Evolutionary conservation across 2,113 vertebrate species (phyloP), one percentile per base, ranked within the genome.

Genomic region (Cyanistes caeruleus): DNA sequence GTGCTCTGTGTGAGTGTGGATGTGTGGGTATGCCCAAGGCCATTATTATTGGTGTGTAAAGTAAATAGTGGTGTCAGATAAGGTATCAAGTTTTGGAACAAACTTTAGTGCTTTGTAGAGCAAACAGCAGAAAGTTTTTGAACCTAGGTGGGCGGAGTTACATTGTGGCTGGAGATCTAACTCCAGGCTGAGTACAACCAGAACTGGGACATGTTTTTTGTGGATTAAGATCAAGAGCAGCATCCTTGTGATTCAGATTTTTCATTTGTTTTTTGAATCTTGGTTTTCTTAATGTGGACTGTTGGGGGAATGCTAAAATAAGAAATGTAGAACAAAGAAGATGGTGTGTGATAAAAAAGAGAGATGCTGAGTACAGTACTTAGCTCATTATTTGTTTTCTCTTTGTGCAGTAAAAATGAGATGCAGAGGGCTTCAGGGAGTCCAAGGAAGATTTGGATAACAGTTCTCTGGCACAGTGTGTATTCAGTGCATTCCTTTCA

Each of bases 21-120:
- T 76, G 37, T 3, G 10, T 5, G 14, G 2, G 9, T 7, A 8
- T 78, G 60, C n/a, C 18, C 22, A 33, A 52, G 16, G 15, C 43
- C 8, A 0, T 60, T 72, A 9, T 16, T 69, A n/a, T 9, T 25
- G 13, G 19, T 74, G 20, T 52, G 31, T 59, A 24, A 77, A 72
- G 52, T 43, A 68, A 53, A 16, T 8, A 3, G 24, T 5, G 19
- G 0, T 86, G 46, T 67, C 52, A 72, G 59, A 28, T 48, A 5
- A 0, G 0, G 16, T 8, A 11, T 10, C 1, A 2, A 31, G 33
- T 83, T 85, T 74, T 68, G 67, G 46, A 86, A 56, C 19, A 48
- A 78, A 72, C 48, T 48, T 63, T 1, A 33, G 30, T 69, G 63
- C 59, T 77, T 41, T 30, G 20, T 13, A 70, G 41, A 80, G 37